phyloP scores from a whole-genome alignment of 2,113 vertebrate genomes.

The Ochotona princeps region DNA sequence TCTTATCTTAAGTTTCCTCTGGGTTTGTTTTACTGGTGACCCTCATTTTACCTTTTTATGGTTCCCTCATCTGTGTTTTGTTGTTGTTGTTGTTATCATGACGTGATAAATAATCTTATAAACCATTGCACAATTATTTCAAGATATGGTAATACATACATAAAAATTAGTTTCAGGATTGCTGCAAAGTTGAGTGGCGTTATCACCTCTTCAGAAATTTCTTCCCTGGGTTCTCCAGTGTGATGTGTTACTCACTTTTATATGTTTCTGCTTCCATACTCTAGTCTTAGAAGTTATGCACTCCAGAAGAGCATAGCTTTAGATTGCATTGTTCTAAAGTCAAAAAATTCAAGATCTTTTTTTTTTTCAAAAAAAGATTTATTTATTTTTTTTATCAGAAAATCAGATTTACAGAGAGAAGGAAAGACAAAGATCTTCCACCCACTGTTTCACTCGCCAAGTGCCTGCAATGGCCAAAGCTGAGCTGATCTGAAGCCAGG shows the following conservation, averaged over 20 bases:
- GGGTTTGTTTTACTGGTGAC: not conserved
- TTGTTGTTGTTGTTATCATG: not conserved
- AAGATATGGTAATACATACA: not conserved
- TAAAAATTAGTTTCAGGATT: not conserved
- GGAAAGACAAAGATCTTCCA: no score
- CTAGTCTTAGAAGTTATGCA: not conserved
- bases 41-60: not conserved
- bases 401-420: no score
- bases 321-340: not conserved
- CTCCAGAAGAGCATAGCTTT: not conserved
- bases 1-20: constrained; percentile 3
- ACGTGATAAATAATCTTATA: not conserved
- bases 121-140: not conserved
- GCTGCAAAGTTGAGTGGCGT: not conserved
- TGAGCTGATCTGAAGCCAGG: no score
- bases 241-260: not conserved
- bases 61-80: not conserved
- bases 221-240: not conserved
- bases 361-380: no score
- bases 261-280: not conserved
- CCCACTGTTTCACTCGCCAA: no score
- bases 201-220: not conserved
- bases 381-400: no score
- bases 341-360: not conserved
- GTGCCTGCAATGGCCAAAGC: no score